Percentiles rank a stretch among this genome's conserved stretches.
phyloP scores from a whole-genome alignment of 2,113 vertebrate genomes.

The Phalacrocorax carbo region DNA sequence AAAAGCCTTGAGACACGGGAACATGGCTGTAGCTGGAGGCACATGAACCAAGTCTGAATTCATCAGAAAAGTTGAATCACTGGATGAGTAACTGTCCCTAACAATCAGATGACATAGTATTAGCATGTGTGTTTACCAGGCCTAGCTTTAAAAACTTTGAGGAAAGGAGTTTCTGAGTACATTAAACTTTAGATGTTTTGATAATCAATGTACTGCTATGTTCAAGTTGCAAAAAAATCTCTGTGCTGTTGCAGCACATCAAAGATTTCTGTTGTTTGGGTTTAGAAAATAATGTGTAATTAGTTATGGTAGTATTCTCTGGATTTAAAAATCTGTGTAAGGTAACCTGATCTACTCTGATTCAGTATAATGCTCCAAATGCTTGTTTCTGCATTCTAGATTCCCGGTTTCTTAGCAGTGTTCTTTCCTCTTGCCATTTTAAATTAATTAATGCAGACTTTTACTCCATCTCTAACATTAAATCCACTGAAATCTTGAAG shows the following conservation, averaged over 20 bases:
- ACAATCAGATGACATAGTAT: background rate
- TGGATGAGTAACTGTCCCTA: conserved; percentile 16
- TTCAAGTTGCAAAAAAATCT: background rate
- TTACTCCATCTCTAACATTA: background rate
- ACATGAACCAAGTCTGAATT: background rate
- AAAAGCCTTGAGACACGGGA: background rate
- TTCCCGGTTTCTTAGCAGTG: background rate
- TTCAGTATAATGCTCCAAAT: background rate
- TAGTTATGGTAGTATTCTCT: background rate
- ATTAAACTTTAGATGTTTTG: background rate
- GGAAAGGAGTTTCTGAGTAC: background rate
- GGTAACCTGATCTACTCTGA: background rate
- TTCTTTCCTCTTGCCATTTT: background rate
- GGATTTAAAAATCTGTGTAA: background rate
- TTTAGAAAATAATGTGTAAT: background rate
- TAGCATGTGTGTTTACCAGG: background rate
- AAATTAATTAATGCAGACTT: background rate
- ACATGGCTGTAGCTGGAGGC: background rate
- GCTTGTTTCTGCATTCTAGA: background rate
- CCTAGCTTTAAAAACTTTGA: background rate
- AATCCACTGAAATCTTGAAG: background rate
- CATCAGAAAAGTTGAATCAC: conserved; percentile 42
- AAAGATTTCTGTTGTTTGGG: background rate
- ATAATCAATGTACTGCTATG: background rate
- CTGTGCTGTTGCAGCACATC: background rate